Base-by-base conservation (phyloP, 2,888 invertebrate species). In the Mythimna ferrago region DNA sequence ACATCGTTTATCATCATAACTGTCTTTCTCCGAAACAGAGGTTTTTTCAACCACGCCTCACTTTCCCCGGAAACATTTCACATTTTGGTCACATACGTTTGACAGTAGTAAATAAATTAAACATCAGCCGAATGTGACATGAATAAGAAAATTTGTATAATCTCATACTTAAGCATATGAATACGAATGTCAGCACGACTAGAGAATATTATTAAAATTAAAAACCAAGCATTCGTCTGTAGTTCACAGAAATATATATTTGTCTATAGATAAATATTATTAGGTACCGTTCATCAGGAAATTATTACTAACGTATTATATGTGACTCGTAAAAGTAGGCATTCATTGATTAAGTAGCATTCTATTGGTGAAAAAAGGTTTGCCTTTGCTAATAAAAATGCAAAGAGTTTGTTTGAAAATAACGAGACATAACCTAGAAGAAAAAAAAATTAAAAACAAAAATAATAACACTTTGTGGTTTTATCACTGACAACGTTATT, bases 21-120 rank as follows among this genome's bases (percentile, higher is more conserved):
- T 44, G 16, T 64, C 38, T 60, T 69, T 78, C 56, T 56, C 54
- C 32, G 56, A 73, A 73, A 57, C 38, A 41, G 14, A 44, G 5
- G 14, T 10, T 63, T 32, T 54, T 26, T 16, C 38, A 19, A 32
- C 56, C 53, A 66, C 60, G n/a, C 38, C 58, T 73, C 62, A 72
- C 81, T 80, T 80, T 80, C 80, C 35, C 82, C 66, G n/a, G 41
- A 78, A 76, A 1, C n/a, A 44, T 78, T 77, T 32, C 10, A 66
- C 0, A 66, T 58, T 66, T 60, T 21, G 26, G 14, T 69, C 68
- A 68, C 66, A 69, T 32, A 60, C 62, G 11, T 67, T 48, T 16
- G 48, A 21, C 61, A 26, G 19, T 35, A 10, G 26, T 26, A 53
- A 38, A 66, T 61, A 67, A 67, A 81, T 77, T 57, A 64, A 61